Conservation (phyloP, 2,113 vertebrate species). For the Recurvirostra avosetta region DNA sequence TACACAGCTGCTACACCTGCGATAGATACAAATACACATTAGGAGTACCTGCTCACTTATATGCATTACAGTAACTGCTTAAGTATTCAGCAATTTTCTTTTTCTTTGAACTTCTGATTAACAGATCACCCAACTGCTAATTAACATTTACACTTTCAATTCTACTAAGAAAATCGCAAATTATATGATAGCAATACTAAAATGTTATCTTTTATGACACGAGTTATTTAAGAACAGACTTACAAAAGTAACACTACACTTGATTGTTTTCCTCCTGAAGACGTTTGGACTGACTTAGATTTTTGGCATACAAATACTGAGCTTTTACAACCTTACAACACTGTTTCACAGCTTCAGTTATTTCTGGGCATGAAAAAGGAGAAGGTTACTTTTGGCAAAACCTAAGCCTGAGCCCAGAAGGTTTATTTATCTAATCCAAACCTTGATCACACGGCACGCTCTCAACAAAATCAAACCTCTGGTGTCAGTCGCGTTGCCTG, state of each 20-base stretch:
- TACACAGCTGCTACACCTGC: not conserved
- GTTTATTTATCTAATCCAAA: not conserved
- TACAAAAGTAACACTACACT: not conserved
- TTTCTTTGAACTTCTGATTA: not conserved
- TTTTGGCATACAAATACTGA: not conserved
- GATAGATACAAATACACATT: not conserved
- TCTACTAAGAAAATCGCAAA: not conserved
- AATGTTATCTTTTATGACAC: not conserved
- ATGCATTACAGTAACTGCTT: not conserved
- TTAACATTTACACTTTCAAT: not conserved
- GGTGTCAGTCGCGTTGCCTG: fast-evolving
- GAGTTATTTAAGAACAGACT: not conserved
- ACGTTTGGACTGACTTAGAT: not conserved
- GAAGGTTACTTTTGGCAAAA: not conserved
- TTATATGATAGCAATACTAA: not conserved
- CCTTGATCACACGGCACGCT: fast-evolving
- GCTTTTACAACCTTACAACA: not conserved
- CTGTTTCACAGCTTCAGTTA: not conserved
- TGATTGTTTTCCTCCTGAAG: not conserved
- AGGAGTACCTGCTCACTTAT: not conserved
- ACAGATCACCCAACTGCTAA: not conserved
- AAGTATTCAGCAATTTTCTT: not conserved
- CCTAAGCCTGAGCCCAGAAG: not conserved
- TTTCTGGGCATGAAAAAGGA: not conserved
- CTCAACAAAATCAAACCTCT: not conserved